phyloP scores from a whole-genome alignment of 2,888 invertebrate species.

The Trissonchulus sp. region DNA sequence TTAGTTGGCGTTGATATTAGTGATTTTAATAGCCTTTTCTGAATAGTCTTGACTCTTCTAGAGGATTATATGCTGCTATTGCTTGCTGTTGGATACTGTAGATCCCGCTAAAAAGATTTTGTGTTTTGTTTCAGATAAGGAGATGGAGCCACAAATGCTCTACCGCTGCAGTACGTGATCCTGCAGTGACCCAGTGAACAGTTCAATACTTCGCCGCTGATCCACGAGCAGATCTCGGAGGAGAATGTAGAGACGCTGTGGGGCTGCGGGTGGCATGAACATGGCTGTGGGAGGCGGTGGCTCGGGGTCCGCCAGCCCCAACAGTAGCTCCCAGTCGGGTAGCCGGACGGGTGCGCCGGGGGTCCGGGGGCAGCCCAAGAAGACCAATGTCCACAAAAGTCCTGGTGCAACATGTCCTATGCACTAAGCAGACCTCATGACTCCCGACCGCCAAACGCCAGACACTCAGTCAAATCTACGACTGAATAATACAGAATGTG shows the following conservation, averaged over 20 bases:
- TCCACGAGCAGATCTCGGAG: constrained; percentile 2
- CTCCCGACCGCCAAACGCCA: constrained; percentile 88
- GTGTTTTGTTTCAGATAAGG: constrained; percentile 38
- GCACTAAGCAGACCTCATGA: constrained; percentile 95
- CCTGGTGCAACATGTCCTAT: constrained; percentile 99
- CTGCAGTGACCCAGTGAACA: constrained; percentile 57
- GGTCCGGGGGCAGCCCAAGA: too few relatives aligned
- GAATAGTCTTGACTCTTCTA: too few relatives aligned
- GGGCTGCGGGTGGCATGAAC: background rate
- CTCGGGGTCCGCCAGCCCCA: constrained; percentile 7
- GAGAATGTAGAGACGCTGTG: background rate
- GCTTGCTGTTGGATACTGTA: too few relatives aligned
- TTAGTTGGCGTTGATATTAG: too few relatives aligned
- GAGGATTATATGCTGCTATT: too few relatives aligned
- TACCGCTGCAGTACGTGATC: constrained; percentile 97
- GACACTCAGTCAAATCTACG: constrained; percentile 97
- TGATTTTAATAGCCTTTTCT: too few relatives aligned
- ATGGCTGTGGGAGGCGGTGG: background rate
- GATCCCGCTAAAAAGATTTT: too few relatives aligned
- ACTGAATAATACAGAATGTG: constrained; percentile 99
- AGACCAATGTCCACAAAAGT: constrained; percentile 86
- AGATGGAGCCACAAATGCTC: constrained; percentile 42
- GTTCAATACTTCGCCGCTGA: background rate
- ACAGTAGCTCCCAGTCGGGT: background rate
- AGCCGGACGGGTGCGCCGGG: too few relatives aligned